A percentile compares a stretch with the other conserved stretches of the same genome.
Conservation (phyloP, 2,797 vertebrate species). For the Bovichtus variegatus region DNA sequence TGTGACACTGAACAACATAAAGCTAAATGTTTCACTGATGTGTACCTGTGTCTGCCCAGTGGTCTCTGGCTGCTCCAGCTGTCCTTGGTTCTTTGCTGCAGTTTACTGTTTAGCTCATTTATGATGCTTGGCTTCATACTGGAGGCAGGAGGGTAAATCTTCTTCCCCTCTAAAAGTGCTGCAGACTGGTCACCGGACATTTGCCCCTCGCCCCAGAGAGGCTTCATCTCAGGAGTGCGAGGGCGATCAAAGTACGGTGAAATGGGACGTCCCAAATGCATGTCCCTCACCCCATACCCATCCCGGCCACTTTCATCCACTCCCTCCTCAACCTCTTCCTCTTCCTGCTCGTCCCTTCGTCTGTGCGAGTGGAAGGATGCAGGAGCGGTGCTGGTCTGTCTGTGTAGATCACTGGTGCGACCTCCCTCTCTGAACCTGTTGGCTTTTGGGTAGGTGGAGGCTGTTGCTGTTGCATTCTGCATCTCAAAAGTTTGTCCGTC, state of each 20-base stretch:
- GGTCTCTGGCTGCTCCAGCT: slow-evolving; percentile 86
- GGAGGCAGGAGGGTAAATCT: slow-evolving; percentile 85
- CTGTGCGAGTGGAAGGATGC: slow-evolving; percentile 81
- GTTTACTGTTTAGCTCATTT: slow-evolving; percentile 92
- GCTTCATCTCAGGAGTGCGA: slow-evolving; percentile 86
- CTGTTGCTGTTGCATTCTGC: slow-evolving; percentile 85
- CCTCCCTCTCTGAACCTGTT: slow-evolving; percentile 84
- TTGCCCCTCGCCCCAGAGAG: slow-evolving; percentile 83
- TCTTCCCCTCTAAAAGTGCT: slow-evolving; percentile 82
- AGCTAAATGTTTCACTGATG: too few relatives aligned
- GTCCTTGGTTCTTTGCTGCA: slow-evolving; percentile 89
- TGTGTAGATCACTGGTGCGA: slow-evolving; percentile 72
- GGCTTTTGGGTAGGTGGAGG: slow-evolving; percentile 85
- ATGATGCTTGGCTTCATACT: slow-evolving; percentile 94
- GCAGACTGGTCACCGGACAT: slow-evolving; percentile 70
- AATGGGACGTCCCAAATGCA: slow-evolving; percentile 81
- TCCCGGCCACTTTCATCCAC: slow-evolving; percentile 76
- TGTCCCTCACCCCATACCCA: slow-evolving; percentile 75
- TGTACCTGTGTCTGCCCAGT: slow-evolving; percentile 91
- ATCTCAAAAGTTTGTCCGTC: slow-evolving; percentile 93
- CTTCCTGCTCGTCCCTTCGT: slow-evolving; percentile 81
- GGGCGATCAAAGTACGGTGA: slow-evolving; percentile 87
- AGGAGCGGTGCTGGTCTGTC: slow-evolving; percentile 84
- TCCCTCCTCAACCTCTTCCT: slow-evolving; percentile 79
- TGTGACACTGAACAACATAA: neutral